Evolutionary conservation across 64 coral and sea anemone genomes (phyloP).

Genomic region (Acropora yongei): DNA sequence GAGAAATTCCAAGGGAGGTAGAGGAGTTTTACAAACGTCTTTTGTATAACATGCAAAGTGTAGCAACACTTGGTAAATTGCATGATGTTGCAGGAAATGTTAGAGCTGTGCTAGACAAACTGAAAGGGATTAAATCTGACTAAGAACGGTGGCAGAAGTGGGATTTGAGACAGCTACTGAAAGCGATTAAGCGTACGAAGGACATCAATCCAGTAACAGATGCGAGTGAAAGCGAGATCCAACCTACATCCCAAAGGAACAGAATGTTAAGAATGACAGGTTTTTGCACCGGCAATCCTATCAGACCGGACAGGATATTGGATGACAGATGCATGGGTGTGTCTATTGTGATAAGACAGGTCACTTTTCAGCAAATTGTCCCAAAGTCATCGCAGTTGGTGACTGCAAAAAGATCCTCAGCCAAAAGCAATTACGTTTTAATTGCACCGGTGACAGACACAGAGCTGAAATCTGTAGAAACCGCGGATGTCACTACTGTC

Average conservation of each 20-base stretch:
- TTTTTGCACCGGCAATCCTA: background rate
- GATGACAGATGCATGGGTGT: constrained; percentile 35
- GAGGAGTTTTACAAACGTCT: constrained; percentile 38
- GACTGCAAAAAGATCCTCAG: constrained; percentile 29
- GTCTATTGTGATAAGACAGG: constrained; percentile 41
- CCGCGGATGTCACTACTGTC: constrained; percentile 1
- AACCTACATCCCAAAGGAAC: background rate
- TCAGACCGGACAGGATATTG: background rate
- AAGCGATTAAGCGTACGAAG: constrained; percentile 43
- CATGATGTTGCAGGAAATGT: constrained; percentile 39
- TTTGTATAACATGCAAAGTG: constrained; percentile 23
- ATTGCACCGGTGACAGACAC: constrained; percentile 52
- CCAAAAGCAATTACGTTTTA: constrained; percentile 62
- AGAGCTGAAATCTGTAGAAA: constrained; percentile 45
- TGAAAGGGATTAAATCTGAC: constrained; percentile 58
- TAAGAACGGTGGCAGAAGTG: constrained; percentile 58
- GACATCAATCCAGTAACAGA: constrained; percentile 49
- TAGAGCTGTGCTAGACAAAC: constrained; percentile 52
- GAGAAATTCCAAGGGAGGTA: background rate
- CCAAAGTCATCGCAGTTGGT: constrained; percentile 30
- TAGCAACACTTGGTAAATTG: constrained; percentile 45
- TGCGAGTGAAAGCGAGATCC: background rate
- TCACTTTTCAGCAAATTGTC: constrained; percentile 19
- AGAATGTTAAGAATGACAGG: background rate
- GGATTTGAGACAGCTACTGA: constrained; percentile 32